Evolutionary conservation across 2,888 invertebrate genomes (phyloP).

Genomic region (Cancer borealis): DNA sequence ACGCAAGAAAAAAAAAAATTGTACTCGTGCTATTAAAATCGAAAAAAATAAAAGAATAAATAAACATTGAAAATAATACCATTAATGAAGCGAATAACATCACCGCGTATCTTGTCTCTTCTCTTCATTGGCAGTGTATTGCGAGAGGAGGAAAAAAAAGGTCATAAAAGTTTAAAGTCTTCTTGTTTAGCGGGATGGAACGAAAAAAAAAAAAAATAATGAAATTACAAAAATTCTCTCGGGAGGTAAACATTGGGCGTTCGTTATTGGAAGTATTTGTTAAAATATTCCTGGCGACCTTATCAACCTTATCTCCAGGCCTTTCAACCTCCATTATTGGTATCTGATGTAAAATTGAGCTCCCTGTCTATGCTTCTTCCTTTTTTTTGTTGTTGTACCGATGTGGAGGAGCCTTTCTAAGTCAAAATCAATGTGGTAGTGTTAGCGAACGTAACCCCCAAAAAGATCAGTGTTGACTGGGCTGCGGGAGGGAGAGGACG

Average conservation of each 20-base stretch:
- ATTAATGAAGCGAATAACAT: not conserved
- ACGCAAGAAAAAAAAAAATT: no score
- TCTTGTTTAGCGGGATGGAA: not conserved
- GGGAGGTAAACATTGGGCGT: not conserved
- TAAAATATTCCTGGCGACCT: not conserved
- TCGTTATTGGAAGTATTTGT: not conserved
- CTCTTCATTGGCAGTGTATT: no score
- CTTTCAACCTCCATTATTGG: not conserved
- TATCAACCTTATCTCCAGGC: not conserved
- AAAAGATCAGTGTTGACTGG: not conserved
- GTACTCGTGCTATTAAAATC: no score
- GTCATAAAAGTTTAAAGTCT: no score
- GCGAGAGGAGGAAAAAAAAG: not conserved
- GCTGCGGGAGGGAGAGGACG: conserved; percentile 10
- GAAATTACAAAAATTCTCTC: not conserved
- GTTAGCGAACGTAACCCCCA: not conserved
- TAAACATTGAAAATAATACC: not conserved
- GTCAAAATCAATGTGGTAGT: not conserved
- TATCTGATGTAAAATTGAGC: conserved; percentile 18
- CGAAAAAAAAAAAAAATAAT: not conserved
- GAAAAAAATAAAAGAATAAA: not conserved
- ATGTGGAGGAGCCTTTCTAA: not conserved
- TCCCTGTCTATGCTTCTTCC: not conserved
- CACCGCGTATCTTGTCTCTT: no score
- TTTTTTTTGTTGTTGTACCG: not conserved